Conservation (phyloP, 1,140 invertebrate species). For the Lordiphosa collinella region DNA sequence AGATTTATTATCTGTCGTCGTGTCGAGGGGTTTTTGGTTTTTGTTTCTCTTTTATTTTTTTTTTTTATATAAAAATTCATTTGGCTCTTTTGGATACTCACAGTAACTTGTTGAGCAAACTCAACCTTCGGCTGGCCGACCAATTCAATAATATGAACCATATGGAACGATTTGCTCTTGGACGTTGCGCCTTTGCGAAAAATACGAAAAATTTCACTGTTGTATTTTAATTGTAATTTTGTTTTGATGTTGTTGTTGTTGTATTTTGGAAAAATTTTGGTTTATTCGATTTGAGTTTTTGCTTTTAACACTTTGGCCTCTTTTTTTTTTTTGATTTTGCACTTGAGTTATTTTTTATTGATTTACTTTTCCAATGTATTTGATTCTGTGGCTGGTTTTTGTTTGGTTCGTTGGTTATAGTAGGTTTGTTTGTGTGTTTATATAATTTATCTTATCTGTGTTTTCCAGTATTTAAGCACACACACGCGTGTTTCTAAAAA, state of each 20-base stretch:
- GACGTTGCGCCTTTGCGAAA: slow-evolving; percentile 74
- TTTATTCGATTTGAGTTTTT: slow-evolving; percentile 30
- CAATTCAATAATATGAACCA: slow-evolving; percentile 80
- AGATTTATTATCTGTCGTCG: slow-evolving; percentile 72
- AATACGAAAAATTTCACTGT: slow-evolving; percentile 47
- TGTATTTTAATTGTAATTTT: slow-evolving; percentile 26
- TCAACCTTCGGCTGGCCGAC: slow-evolving; percentile 80
- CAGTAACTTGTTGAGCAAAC: slow-evolving; percentile 80
- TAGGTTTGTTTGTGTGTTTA: slow-evolving; percentile 23
- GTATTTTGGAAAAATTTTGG: slow-evolving; percentile 9
- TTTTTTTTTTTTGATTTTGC: slow-evolving; percentile 5
- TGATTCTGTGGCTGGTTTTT: slow-evolving; percentile 30
- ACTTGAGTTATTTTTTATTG: slow-evolving; percentile 28
- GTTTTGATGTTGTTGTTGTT: slow-evolving; percentile 12
- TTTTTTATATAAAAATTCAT: slow-evolving; percentile 42
- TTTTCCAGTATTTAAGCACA: slow-evolving; percentile 75
- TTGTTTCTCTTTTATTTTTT: slow-evolving; percentile 3
- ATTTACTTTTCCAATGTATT: slow-evolving; percentile 40
- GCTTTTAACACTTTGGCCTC: slow-evolving; percentile 37
- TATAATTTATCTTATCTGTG: slow-evolving; percentile 69
- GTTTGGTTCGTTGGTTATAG: slow-evolving; percentile 21
- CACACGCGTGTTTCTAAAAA: slow-evolving; percentile 59
- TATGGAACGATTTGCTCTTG: slow-evolving; percentile 79
- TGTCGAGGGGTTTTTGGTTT: slow-evolving; percentile 13
- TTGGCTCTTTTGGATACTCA: slow-evolving; percentile 64